Percentiles rank a stretch among this genome's conserved stretches.
Conservation (phyloP, 2,797 vertebrate genomes). For the Sebastiscus albofasciatus region DNA sequence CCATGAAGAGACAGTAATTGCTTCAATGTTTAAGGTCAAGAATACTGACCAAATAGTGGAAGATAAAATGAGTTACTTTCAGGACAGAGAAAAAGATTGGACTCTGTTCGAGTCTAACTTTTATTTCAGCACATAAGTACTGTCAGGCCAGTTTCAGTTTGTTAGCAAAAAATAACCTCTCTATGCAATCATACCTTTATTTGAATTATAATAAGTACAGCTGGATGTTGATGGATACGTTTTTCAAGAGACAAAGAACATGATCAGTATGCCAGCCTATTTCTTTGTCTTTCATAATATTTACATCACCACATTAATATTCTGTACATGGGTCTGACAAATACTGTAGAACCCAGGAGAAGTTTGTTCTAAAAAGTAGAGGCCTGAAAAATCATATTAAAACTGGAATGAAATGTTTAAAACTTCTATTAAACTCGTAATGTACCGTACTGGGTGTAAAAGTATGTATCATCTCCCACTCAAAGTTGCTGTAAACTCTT, state of each 20-base stretch:
- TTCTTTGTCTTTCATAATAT: background rate
- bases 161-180: background rate
- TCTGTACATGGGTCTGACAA: background rate
- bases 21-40: background rate
- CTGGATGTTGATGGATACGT: background rate
- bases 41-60: background rate
- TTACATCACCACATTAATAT: background rate
- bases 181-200: slow-evolving; percentile 8
- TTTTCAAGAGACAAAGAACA: background rate
- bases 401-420: slow-evolving; percentile 30
- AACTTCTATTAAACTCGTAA: background rate
- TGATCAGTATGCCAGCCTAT: background rate
- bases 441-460: background rate
- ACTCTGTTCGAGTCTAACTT: background rate
- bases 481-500: slow-evolving; percentile 15
- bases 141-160: background rate
- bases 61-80: background rate
- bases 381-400: slow-evolving; percentile 21
- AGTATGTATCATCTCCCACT: slow-evolving; percentile 5
- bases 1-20: slow-evolving; percentile 8
- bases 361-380: background rate
- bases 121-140: background rate
- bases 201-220: slow-evolving; percentile 11
- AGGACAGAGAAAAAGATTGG: background rate
- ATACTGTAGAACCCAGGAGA: background rate